Evolutionary conservation across 2,113 vertebrate genomes (phyloP).

Genomic region (Panthera leo): DNA sequence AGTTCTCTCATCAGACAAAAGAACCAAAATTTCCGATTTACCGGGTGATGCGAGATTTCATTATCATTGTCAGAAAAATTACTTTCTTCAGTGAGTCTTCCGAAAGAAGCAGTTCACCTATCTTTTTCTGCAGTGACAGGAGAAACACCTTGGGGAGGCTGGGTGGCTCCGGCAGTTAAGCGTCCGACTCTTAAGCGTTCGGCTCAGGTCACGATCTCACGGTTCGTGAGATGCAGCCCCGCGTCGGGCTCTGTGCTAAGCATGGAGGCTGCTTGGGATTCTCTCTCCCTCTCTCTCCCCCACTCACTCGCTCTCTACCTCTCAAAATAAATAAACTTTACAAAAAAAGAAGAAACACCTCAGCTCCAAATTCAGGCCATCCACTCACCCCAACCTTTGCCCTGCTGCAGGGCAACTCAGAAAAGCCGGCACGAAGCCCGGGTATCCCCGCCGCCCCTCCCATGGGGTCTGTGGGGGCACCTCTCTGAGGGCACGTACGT

Average conservation of each 20-base stretch:
- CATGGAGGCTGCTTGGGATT: no score
- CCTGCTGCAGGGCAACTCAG: not conserved
- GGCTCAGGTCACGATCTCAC: no score
- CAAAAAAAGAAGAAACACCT: not conserved
- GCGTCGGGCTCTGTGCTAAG: no score
- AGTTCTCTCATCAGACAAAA: slow-evolving; percentile 31
- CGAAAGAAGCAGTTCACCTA: not conserved
- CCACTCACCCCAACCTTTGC: not conserved
- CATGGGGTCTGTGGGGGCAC: accelerated
- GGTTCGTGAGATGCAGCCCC: no score
- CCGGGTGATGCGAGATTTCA: not conserved
- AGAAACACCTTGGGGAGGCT: not conserved
- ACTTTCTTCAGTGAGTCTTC: not conserved
- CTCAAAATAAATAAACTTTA: no score
- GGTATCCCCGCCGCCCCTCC: not conserved
- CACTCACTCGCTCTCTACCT: no score
- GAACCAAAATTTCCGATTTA: not conserved
- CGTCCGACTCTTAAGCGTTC: no score
- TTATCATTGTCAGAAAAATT: not conserved
- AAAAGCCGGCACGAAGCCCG: not conserved
- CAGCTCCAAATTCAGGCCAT: not conserved
- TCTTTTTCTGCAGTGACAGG: not conserved
- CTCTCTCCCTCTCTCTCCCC: no score
- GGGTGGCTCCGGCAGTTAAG: no score
- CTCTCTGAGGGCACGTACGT: accelerated